phyloP scores from a whole-genome alignment of 2,888 invertebrate genomes.

The Podabrus alpinus region DNA sequence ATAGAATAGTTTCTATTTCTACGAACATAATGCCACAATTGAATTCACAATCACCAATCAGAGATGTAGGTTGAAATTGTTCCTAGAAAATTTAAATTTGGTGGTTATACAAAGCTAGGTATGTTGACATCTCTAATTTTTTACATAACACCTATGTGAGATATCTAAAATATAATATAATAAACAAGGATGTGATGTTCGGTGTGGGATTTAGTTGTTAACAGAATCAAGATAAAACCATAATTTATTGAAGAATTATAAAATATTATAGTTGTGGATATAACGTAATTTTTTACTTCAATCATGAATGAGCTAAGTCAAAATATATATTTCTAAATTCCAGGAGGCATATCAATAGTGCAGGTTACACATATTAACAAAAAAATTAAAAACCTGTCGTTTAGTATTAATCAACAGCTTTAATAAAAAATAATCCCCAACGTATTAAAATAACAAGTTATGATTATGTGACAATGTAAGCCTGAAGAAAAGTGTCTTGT shows the following conservation, averaged over 20 bases:
- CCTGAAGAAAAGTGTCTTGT: slow-evolving; percentile 47
- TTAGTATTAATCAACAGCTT: slow-evolving; percentile 49
- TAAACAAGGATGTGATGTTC: background rate
- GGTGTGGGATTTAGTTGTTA: slow-evolving; percentile 10
- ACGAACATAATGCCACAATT: slow-evolving; percentile 4
- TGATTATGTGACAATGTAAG: slow-evolving; percentile 55
- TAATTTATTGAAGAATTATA: slow-evolving; percentile 15
- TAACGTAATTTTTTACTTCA: slow-evolving; percentile 27
- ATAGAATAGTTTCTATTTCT: background rate
- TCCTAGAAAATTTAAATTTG: slow-evolving; percentile 3
- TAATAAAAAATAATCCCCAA: slow-evolving; percentile 45
- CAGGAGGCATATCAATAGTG: slow-evolving; percentile 40
- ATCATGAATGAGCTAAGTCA: slow-evolving; percentile 32
- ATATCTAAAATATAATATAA: background rate
- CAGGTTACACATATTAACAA: slow-evolving; percentile 21
- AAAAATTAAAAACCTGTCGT: slow-evolving; percentile 42
- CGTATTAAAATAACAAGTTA: slow-evolving; percentile 55
- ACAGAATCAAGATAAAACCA: slow-evolving; percentile 13
- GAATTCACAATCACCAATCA: background rate
- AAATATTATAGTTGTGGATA: slow-evolving; percentile 22
- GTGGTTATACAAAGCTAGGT: background rate
- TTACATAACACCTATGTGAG: background rate
- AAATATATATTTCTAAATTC: slow-evolving; percentile 36
- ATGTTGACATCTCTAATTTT: background rate
- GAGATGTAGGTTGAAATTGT: slow-evolving; percentile 10